These are phyloP conservation scores for Drosophila guanche DNA, from an alignment of 1,140 invertebrate genomes.

Conservation along the genomic window DNA sequence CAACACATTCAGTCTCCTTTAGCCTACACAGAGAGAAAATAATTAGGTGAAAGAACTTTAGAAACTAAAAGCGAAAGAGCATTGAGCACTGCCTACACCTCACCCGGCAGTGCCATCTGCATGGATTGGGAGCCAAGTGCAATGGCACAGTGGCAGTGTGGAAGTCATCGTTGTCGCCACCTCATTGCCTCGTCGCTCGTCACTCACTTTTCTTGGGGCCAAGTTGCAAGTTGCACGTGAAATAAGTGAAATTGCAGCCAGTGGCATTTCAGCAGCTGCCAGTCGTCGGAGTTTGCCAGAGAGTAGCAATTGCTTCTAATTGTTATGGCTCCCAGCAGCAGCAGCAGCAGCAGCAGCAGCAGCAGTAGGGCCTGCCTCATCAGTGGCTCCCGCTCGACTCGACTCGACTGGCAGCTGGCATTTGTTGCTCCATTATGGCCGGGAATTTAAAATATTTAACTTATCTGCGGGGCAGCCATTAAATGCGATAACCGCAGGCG, in stretches of 20 bases:
- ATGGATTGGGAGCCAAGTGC: conserved; percentile 49
- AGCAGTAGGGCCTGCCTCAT: neutral
- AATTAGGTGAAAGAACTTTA: too few species aligned
- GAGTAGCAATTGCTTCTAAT: conserved; percentile 80
- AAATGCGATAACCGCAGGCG: conserved; percentile 58
- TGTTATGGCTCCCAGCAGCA: conserved; percentile 59
- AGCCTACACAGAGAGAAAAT: too few species aligned
- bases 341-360: conserved; percentile 15
- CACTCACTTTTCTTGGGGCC: conserved; percentile 19
- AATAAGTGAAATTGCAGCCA: conserved; percentile 59
- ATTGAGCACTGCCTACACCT: conserved; percentile 7
- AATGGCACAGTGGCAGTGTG: conserved; percentile 38
- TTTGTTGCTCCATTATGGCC: conserved; percentile 38
- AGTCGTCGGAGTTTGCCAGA: conserved; percentile 28
- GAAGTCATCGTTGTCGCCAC: conserved; percentile 32
- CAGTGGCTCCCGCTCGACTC: conserved; percentile 19
- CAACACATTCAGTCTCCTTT: conserved; percentile 4
- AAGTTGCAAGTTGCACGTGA: conserved; percentile 42
- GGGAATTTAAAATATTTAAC: conserved; percentile 60
- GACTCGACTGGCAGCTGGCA: conserved; percentile 32
- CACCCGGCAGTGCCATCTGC: conserved; percentile 15
- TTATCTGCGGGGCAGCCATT: conserved; percentile 54
- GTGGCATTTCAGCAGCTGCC: conserved; percentile 38
- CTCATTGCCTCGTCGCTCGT: conserved; percentile 31
- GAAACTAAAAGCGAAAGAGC: neutral